Conservation (phyloP, 2,888 invertebrate genomes). For the Drosophila ustulata region DNA sequence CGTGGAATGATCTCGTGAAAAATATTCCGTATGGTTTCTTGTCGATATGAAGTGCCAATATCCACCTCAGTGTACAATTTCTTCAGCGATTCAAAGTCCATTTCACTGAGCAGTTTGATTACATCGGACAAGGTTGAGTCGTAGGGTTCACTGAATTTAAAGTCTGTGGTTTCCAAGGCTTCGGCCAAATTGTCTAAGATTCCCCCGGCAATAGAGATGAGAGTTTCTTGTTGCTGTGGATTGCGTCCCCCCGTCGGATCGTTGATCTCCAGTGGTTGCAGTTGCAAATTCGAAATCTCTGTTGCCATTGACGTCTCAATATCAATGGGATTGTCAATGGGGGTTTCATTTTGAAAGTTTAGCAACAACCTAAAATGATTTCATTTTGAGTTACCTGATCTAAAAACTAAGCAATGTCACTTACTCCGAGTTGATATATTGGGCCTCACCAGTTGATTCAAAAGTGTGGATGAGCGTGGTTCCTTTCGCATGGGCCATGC, state of each 20-base stretch:
- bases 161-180: conserved; percentile 83
- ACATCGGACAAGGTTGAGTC: conserved; percentile 84
- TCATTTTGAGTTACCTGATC: not conserved
- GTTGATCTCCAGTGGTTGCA: conserved; percentile 78
- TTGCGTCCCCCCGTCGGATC: conserved; percentile 85
- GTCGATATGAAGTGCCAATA: conserved; percentile 90
- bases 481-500: conserved; percentile 84
- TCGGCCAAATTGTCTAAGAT: conserved; percentile 83
- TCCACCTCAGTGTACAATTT: conserved; percentile 87
- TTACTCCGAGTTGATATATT: conserved; percentile 84
- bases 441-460: conserved; percentile 85
- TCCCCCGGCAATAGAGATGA: conserved; percentile 77
- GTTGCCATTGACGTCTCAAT: conserved; percentile 84
- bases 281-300: conserved; percentile 76
- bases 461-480: conserved; percentile 84
- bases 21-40: conserved; percentile 90
- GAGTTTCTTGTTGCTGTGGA: conserved; percentile 82
- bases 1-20: conserved; percentile 90
- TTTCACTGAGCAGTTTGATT: conserved; percentile 83
- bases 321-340: conserved; percentile 84
- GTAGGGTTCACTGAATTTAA: conserved; percentile 84
- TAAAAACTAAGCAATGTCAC: conserved; percentile 9
- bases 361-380: conserved; percentile 72
- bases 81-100: conserved; percentile 83
- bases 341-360: conserved; percentile 83